These are phyloP conservation scores for Mythimna impura DNA, from an alignment of 2,888 invertebrate species.

Conservation along the genomic window DNA sequence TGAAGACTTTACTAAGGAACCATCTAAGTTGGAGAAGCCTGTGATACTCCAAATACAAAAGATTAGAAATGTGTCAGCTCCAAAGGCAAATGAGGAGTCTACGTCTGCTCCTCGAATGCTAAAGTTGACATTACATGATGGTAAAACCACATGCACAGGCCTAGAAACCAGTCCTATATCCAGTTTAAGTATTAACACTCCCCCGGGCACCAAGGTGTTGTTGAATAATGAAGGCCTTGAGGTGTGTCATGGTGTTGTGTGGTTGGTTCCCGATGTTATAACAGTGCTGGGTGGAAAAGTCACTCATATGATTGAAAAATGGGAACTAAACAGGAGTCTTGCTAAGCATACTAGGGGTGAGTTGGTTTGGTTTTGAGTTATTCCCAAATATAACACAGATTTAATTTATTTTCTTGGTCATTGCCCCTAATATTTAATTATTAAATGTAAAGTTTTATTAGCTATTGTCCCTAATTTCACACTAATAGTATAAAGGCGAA, in stretches of 20 bases:
- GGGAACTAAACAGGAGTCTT: slow-evolving; percentile 94
- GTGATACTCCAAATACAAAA: slow-evolving; percentile 97
- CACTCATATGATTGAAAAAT: slow-evolving; percentile 95
- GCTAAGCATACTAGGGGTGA: slow-evolving; percentile 91
- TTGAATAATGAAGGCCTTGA: slow-evolving; percentile 85
- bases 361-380: slow-evolving; percentile 47
- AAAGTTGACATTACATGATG: slow-evolving; percentile 96
- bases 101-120: slow-evolving; percentile 95
- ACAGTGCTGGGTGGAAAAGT: slow-evolving; percentile 96
- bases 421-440: too few species aligned
- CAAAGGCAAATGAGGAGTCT: slow-evolving; percentile 97
- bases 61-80: slow-evolving; percentile 96
- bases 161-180: slow-evolving; percentile 94
- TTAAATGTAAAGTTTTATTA: too few species aligned
- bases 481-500: too few species aligned
- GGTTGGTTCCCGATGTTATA: slow-evolving; percentile 92
- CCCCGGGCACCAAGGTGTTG: slow-evolving; percentile 96
- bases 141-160: slow-evolving; percentile 94
- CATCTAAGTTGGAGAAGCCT: slow-evolving; percentile 87
- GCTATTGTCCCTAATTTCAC: too few species aligned
- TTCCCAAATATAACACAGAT: background rate
- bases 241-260: slow-evolving; percentile 93
- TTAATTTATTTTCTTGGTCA: background rate
- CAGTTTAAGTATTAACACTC: slow-evolving; percentile 94
- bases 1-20: slow-evolving; percentile 92